Base-by-base conservation (phyloP, 2,888 invertebrate species). In the Melinaea marsaeus region DNA sequence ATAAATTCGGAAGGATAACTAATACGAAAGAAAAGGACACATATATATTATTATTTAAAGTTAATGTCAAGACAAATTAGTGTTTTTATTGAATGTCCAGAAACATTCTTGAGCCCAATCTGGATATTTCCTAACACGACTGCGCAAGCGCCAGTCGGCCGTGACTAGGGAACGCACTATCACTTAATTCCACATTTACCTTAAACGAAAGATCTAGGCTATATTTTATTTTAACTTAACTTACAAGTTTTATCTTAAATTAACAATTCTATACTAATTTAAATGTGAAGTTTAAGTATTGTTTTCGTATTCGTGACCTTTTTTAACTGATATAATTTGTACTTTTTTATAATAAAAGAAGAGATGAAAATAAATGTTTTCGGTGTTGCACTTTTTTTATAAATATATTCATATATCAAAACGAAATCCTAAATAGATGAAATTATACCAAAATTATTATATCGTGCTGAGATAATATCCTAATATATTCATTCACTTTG, bases 111-210 rank as follows among this genome's bases (percentile, higher is more conserved):
- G 32, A 32, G 11, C 22, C 32, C 11, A 42, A 42, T 51, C 51
- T 51, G 51, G 32, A 51, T 51, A 51, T 51, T 51, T 62, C 34
- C 54, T 34, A 55, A 59, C 67, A 68, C 65, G 60, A 61, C 60
- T 76, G 74, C 74, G 74, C 74, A 73, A 74, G 66, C 69, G 66
- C 73, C 66, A 72, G 78, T 66, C 74, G 78, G 72, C 78, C 78
- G 65, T 79, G 78, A 76, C 75, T 60, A 67, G 69, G 63, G 63
- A 63, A 48, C 51, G 60, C 9, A 51, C 32, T 51, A 11, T 63
- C 63, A 62, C 57, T 60, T 60, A 64, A 48, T 63, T 61, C 61
- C 67, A 62, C 61, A 34, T 65, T 54, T 67, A 51, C 51, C 51
- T 51, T 51, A 51, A 32, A 51, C 62, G 48, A 13, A 60, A 46